Evolutionary conservation across 1,140 invertebrate genomes (phyloP).

Genomic region (Sycophaga agraensis): DNA sequence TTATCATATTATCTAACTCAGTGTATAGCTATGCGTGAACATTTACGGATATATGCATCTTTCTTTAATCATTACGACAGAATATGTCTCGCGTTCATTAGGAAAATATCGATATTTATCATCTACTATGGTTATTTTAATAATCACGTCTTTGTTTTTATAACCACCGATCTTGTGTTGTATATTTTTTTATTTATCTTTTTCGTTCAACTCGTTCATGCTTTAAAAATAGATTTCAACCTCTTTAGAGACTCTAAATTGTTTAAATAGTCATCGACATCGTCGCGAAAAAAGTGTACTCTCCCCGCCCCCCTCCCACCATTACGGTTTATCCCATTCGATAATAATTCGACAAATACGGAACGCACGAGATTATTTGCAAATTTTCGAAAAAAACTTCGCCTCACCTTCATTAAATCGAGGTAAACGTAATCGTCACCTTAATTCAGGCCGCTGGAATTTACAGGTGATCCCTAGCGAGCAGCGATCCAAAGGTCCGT

Average conservation of each 20-base stretch:
- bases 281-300: conserved; percentile 18
- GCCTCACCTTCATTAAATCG: conserved; percentile 4
- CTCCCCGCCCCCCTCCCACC: neutral
- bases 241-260: conserved; percentile 46
- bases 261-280: conserved; percentile 21
- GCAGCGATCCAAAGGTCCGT: no score
- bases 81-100: conserved; percentile 44
- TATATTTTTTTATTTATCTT: conserved; percentile 30
- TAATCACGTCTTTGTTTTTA: conserved; percentile 26
- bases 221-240: conserved; percentile 56
- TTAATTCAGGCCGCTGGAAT: no score
- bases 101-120: conserved; percentile 50
- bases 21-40: conserved; percentile 23
- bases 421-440: no score
- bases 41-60: conserved; percentile 8
- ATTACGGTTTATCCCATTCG: neutral
- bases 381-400: conserved; percentile 7
- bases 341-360: conserved; percentile 22
- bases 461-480: no score
- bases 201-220: conserved; percentile 42
- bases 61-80: conserved; percentile 22
- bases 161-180: conserved; percentile 23
- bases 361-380: conserved; percentile 12
- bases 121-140: conserved; percentile 23
- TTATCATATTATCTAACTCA: conserved; percentile 14